These are phyloP conservation scores for Platycercus adscitus DNA, from an alignment of 2,113 vertebrate genomes.

Conservation along the genomic window DNA sequence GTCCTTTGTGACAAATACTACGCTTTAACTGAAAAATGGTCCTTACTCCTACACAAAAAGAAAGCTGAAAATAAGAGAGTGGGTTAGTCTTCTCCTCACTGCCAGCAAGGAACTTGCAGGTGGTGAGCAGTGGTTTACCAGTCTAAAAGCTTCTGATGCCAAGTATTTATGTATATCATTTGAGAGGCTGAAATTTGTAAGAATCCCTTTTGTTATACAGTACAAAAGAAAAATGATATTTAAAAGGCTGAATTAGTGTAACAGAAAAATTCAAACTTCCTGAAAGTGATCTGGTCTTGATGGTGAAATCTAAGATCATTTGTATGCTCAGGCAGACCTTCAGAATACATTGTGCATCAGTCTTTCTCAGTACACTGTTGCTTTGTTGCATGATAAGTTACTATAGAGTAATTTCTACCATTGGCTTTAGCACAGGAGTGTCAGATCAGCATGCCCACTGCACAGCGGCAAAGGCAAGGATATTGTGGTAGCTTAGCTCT, in stretches of 20 bases:
- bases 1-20: background rate
- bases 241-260: background rate
- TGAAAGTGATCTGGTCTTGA: background rate
- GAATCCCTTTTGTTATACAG: background rate
- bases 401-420: background rate
- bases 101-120: background rate
- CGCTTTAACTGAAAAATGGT: background rate
- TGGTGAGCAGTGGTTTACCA: background rate
- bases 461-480: background rate
- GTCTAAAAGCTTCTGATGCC: background rate
- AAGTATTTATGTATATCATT: background rate
- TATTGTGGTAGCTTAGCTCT: background rate
- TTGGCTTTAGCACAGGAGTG: background rate
- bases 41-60: background rate
- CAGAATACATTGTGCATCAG: background rate
- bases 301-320: background rate
- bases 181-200: background rate
- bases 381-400: background rate
- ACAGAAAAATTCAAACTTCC: background rate
- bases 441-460: rapidly evolving
- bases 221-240: background rate
- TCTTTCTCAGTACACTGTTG: background rate
- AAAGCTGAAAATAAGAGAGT: background rate
- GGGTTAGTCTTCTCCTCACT: background rate
- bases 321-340: background rate